A percentile compares a stretch with the other conserved stretches of the same genome.
These are phyloP conservation scores for Lipophrys pholis DNA, from an alignment of 2,113 vertebrate genomes.

Conservation along the genomic window DNA sequence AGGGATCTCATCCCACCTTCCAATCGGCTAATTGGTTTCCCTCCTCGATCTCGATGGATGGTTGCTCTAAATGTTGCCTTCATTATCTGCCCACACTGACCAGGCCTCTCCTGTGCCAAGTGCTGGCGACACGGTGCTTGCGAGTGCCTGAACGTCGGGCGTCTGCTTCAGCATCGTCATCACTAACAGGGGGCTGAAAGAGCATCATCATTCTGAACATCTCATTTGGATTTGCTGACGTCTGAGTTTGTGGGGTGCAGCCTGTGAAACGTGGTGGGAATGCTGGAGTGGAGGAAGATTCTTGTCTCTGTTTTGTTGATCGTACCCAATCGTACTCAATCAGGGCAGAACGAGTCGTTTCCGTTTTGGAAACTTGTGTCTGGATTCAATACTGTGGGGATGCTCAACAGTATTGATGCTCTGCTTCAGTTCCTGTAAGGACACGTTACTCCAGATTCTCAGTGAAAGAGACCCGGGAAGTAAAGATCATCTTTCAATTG, in stretches of 20 bases:
- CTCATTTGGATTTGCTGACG: no score
- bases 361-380: constrained; percentile 2
- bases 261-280: no score
- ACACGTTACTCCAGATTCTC: no score
- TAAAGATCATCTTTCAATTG: constrained; percentile 8
- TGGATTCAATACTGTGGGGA: constrained; percentile 5
- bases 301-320: no score
- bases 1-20: constrained; percentile 33
- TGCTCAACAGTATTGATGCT: not conserved
- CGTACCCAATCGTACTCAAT: no score
- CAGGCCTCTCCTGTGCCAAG: constrained; percentile 42
- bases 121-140: no score
- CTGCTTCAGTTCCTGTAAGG: constrained; percentile 21
- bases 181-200: no score
- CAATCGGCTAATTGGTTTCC: constrained; percentile 60
- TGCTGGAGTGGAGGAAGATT: no score
- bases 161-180: constrained; percentile 24
- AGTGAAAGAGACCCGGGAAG: no score
- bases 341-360: not conserved
- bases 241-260: no score
- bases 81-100: constrained; percentile 57
- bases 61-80: constrained; percentile 61
- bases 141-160: constrained; percentile 26
- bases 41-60: constrained; percentile 30
- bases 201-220: no score